Percentiles rank a stretch among this genome's conserved stretches.
phyloP scores from a whole-genome alignment of 2,113 vertebrate genomes.

The Phoenicopterus ruber region DNA sequence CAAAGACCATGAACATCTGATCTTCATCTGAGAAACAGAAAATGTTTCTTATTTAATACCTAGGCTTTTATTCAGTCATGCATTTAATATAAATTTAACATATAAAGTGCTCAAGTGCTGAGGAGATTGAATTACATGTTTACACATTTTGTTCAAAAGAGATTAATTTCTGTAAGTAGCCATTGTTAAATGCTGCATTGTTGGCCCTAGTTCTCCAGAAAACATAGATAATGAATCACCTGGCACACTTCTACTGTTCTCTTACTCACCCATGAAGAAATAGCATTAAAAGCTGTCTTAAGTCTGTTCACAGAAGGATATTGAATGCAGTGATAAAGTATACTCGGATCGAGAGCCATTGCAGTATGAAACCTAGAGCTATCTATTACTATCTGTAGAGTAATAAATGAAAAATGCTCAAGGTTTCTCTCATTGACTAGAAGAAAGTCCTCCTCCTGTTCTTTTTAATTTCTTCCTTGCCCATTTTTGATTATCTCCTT shows the following conservation, averaged over 20 bases:
- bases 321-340: not conserved
- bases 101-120: not conserved
- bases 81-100: not conserved
- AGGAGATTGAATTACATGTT: not conserved
- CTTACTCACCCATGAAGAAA: not conserved
- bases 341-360: not conserved
- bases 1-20: not conserved
- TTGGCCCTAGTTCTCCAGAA: not conserved
- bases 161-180: not conserved
- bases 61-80: not conserved
- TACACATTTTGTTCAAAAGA: not conserved
- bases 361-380: not conserved
- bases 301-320: not conserved
- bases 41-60: not conserved
- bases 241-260: not conserved
- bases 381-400: not conserved
- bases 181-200: not conserved
- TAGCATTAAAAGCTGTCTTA: not conserved
- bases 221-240: not conserved
- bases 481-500: not conserved
- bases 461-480: not conserved
- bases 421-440: not conserved
- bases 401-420: not conserved
- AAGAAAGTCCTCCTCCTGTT: not conserved
- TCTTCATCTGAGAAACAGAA: not conserved